Evolutionary conservation across 2,113 vertebrate genomes (phyloP).

Genomic region (Acinonyx jubatus): DNA sequence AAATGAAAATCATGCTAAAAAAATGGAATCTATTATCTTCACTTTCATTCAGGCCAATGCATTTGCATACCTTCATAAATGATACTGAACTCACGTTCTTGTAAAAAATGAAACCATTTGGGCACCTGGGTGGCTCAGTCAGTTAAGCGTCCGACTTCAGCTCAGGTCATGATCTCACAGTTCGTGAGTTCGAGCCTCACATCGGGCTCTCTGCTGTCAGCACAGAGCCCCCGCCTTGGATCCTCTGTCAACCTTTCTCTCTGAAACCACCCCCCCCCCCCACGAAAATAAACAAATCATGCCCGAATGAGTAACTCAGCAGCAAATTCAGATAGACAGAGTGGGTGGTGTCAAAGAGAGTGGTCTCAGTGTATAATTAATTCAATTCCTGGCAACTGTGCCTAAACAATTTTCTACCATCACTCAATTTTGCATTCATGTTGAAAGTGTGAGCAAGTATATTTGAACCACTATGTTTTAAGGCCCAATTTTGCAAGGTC

Average conservation of each 20-base stretch:
- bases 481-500: not conserved
- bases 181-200: too few relatives aligned
- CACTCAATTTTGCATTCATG: not conserved
- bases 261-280: too few relatives aligned
- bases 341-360: not conserved
- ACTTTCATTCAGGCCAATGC: constrained; percentile 1
- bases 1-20: not conserved
- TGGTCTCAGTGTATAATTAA: not conserved
- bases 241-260: too few relatives aligned
- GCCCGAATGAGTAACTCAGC: not conserved
- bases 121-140: too few relatives aligned
- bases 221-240: too few relatives aligned
- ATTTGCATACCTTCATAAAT: not conserved
- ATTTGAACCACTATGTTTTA: not conserved
- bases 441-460: not conserved
- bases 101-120: not conserved
- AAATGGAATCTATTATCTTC: not conserved
- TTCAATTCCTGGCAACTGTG: not conserved
- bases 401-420: constrained; percentile 12
- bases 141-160: too few relatives aligned
- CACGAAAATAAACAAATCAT: not conserved
- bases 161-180: too few relatives aligned
- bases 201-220: too few relatives aligned
- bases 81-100: not conserved
- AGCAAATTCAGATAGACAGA: not conserved